These are phyloP conservation scores for Falco concolor DNA, from an alignment of 2,797 vertebrate genomes.

Conservation along the genomic window DNA sequence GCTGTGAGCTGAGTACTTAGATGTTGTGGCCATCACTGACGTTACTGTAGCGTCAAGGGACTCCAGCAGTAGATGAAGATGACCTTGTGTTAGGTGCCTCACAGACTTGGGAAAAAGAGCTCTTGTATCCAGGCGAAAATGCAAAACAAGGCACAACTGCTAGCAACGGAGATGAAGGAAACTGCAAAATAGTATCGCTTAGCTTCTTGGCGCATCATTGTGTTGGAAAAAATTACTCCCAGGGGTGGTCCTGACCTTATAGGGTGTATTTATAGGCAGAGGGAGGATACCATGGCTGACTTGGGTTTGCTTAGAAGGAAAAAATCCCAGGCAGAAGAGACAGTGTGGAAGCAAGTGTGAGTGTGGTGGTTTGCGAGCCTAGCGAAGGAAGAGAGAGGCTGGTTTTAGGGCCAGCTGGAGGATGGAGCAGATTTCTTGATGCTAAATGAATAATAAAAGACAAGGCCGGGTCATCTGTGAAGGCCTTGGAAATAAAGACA, in stretches of 20 bases:
- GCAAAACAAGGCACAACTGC: neutral
- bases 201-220: neutral
- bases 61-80: neutral
- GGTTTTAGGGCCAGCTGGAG: neutral
- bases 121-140: neutral
- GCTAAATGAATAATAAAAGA: slow-evolving; percentile 17
- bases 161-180: neutral
- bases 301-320: neutral
- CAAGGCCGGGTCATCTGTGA: neutral
- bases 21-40: neutral
- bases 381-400: neutral
- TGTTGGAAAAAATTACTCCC: neutral
- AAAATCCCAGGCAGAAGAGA: neutral
- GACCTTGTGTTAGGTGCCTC: neutral
- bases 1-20: neutral
- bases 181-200: neutral
- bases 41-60: neutral
- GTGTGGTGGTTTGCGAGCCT: accelerated
- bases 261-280: neutral
- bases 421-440: neutral
- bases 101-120: neutral
- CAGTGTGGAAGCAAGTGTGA: neutral
- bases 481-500: slow-evolving; percentile 11
- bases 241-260: neutral
- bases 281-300: neutral